Percentiles rank a stretch among this genome's conserved stretches.
phyloP scores from a whole-genome alignment of 2,797 vertebrate species.

The Lutjanus argentimaculatus region DNA sequence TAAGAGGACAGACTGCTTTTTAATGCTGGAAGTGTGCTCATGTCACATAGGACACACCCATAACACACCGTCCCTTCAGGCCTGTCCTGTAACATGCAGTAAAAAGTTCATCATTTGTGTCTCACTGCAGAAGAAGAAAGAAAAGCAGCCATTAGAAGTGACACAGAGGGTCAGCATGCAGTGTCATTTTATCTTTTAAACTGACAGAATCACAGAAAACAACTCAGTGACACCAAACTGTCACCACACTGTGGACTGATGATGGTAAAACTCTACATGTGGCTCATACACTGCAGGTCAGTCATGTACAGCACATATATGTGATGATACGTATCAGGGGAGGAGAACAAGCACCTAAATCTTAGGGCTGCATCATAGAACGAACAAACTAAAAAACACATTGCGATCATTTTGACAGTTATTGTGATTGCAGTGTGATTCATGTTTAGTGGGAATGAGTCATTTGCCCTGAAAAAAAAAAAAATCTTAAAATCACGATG shows the following conservation, averaged over 20 bases:
- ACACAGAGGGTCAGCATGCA: not conserved
- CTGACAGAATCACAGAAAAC: not conserved
- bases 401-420: too few species aligned
- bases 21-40: conserved; percentile 1
- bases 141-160: not conserved
- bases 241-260: not conserved
- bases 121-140: not conserved
- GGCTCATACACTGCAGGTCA: not conserved
- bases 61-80: not conserved
- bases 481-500: too few species aligned
- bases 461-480: too few species aligned
- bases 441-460: too few species aligned
- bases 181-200: not conserved
- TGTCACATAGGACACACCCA: conserved; percentile 60
- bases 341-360: not conserved
- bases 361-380: not conserved
- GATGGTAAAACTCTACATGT: not conserved
- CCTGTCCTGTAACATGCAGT: not conserved
- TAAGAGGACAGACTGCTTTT: not conserved
- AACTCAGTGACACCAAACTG: not conserved
- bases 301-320: too few species aligned
- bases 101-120: not conserved
- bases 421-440: too few species aligned
- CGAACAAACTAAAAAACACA: too few species aligned
- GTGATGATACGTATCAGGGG: not conserved